Evolutionary conservation across 92 coral and sea anemone species (phyloP), one percentile per base, ranked within the genome.

Genomic region (Pocillopora grandis): DNA sequence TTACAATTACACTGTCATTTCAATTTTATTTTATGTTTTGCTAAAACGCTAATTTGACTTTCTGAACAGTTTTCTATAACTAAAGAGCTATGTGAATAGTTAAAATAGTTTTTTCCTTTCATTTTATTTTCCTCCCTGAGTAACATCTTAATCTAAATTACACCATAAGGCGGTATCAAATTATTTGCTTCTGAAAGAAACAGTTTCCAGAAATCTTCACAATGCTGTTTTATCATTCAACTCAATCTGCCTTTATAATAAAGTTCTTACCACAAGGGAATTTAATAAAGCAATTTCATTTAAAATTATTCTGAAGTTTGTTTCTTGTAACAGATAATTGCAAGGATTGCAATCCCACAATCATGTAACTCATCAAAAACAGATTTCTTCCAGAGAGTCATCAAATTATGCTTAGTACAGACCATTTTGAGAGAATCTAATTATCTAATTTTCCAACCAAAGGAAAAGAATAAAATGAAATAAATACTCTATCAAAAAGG

Each of bases 401-500:
- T 33, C 19, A 15, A 3, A 8, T 37, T 36, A n/a, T 2, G 27
- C 20, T 37, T 10, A 49, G 62, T 4, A 21, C 61, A 18, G 10
- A 17, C 37, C 68, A 76, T 16, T 49, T 13, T 16, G 33, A 76
- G 31, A 18, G 27, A 17, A 76, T 33, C 59, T 76, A 62, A 16
- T 37, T 59, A 15, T 56, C 27, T 21, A 21, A 21, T 21, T 21
- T 21, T 21, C 21, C 37, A 66, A 58, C 63, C n/a, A 70, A 79
- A 66, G 12, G 15, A 79, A 23, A n/a, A 14, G 9, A 19, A 9
- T 37, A 35, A 67, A 21, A 16, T 23, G 52, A 21, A 71, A 81
- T 81, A 81, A 81, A 81, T 81, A 81, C 60, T 14, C 60, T 10
- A 52, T 35, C 21, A 60, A 8, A 9, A 36, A 70, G 21, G 67